phyloP scores from a whole-genome alignment of 1,140 invertebrate genomes.

The Calliphora vicina region DNA sequence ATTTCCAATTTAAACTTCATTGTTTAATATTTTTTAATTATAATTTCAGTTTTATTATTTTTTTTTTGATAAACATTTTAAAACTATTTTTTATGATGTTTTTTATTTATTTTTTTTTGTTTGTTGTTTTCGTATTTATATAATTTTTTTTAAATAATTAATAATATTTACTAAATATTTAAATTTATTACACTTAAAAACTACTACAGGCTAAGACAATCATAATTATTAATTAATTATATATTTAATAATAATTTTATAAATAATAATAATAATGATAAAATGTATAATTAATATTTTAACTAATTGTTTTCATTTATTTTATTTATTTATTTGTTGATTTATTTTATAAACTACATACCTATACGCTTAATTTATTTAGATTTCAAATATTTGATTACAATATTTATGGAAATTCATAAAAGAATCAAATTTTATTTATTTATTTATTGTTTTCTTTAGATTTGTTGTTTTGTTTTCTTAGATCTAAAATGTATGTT shows the following conservation, averaged over 20 bases:
- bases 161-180: not conserved
- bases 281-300: not conserved
- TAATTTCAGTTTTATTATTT: not conserved
- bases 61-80: constrained; percentile 33
- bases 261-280: constrained; percentile 5
- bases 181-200: constrained; percentile 27
- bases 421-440: too few relatives aligned
- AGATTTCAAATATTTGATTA: not conserved
- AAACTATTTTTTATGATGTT: not conserved
- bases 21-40: not conserved
- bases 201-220: constrained; percentile 8
- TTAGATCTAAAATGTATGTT: too few relatives aligned
- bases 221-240: not conserved
- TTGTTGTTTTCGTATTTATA: not conserved
- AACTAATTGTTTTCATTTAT: not conserved
- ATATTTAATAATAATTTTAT: not conserved
- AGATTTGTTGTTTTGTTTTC: too few relatives aligned
- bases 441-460: too few relatives aligned
- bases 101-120: not conserved
- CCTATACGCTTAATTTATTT: not conserved
- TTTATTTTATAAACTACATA: not conserved
- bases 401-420: not conserved
- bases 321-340: not conserved
- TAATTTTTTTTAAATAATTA: constrained; percentile 7
- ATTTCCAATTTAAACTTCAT: not conserved